Conservation (phyloP, 2,888 invertebrate species). For the Bombyx huttoni region DNA sequence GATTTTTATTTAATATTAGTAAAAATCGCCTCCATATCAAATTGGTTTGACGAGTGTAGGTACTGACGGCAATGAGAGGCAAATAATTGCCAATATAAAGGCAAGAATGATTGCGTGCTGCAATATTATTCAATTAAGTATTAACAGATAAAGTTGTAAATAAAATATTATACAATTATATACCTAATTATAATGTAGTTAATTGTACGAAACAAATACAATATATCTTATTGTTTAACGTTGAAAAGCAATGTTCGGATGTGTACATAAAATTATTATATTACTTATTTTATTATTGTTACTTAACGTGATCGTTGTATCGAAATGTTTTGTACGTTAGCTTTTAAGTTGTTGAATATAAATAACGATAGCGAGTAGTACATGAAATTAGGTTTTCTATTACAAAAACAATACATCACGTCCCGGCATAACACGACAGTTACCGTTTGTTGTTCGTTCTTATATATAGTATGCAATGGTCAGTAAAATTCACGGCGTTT, state of each 20-base stretch:
- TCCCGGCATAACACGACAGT: conserved; percentile 24
- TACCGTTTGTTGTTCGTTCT: conserved; percentile 21
- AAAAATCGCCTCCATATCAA: neutral
- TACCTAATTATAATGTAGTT: conserved; percentile 30
- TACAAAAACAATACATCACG: conserved; percentile 12
- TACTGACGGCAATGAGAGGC: conserved; percentile 5
- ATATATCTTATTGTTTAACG: conserved; percentile 32
- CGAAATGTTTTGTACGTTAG: conserved; percentile 43
- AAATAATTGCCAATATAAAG: conserved; percentile 5
- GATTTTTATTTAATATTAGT: neutral
- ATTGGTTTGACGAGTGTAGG: neutral
- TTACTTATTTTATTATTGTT: conserved; percentile 46
- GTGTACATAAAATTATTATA: conserved; percentile 48
- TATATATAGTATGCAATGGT: neutral
- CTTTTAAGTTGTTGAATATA: conserved; percentile 18
- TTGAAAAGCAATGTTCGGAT: conserved; percentile 55
- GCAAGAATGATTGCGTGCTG: conserved; percentile 45
- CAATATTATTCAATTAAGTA: conserved; percentile 65
- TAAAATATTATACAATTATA: conserved; percentile 30
- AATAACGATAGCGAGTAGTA: neutral
- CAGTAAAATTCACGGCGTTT: neutral
- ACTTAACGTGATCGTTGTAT: conserved; percentile 57
- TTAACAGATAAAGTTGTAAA: conserved; percentile 52
- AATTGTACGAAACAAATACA: conserved; percentile 34
- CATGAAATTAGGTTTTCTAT: neutral